phyloP scores from a whole-genome alignment of 1,140 invertebrate species.

The Hesperophylax magnus region DNA sequence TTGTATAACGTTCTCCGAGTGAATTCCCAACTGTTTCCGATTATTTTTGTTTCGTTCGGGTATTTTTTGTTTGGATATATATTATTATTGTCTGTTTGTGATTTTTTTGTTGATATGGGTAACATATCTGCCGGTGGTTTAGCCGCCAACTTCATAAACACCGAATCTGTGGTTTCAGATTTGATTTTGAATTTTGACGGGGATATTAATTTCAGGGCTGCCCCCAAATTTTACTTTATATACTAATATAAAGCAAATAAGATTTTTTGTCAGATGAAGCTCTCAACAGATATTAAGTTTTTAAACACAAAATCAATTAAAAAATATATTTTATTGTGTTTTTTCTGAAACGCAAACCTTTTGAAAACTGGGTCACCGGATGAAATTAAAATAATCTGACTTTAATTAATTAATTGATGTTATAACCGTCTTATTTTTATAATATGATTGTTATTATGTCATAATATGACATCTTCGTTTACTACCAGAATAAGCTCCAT shows the following conservation, averaged over 20 bases:
- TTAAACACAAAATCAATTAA: no score
- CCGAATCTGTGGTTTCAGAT: slow-evolving; percentile 54
- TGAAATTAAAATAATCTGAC: no score
- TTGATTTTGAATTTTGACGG: slow-evolving; percentile 55
- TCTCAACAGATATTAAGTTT: no score
- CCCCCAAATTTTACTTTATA: neutral
- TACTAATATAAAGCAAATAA: neutral
- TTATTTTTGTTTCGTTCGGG: slow-evolving; percentile 43
- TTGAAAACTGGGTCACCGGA: no score
- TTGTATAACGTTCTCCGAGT: neutral
- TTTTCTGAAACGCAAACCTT: no score
- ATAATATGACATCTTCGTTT: no score
- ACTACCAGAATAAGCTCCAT: no score
- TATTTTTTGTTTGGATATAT: slow-evolving; percentile 52
- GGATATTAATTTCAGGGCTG: slow-evolving; percentile 33
- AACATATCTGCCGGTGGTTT: slow-evolving; percentile 51
- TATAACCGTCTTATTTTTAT: no score
- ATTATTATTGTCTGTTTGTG: slow-evolving; percentile 38
- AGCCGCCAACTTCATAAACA: slow-evolving; percentile 56
- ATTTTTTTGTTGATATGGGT: slow-evolving; percentile 57
- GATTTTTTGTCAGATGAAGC: neutral
- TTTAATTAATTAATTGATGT: no score
- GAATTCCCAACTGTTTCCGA: slow-evolving; percentile 22
- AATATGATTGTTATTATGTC: no score
- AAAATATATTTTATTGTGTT: no score